Evolutionary conservation across 2,113 vertebrate species (phyloP).

Genomic region (Vanacampus margaritifer): DNA sequence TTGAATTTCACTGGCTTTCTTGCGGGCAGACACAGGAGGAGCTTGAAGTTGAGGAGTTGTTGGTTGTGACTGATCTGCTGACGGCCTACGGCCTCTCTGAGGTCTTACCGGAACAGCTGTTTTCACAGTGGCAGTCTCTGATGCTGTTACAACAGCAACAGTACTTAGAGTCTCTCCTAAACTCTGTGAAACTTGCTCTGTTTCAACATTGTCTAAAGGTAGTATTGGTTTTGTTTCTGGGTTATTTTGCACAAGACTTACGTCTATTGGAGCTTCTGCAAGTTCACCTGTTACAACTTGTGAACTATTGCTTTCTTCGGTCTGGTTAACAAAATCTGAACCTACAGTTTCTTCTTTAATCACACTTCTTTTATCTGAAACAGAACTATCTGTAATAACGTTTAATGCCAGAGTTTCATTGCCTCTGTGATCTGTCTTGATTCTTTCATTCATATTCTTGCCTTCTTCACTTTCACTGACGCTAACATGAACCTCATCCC

Average conservation of each 20-base stretch:
- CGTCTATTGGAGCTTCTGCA: constrained; percentile 13
- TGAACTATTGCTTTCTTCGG: constrained; percentile 5
- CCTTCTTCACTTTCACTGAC: constrained; percentile 24
- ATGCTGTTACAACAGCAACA: constrained; percentile 19
- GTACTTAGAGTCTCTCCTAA: constrained; percentile 27
- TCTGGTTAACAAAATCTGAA: constrained; percentile 14
- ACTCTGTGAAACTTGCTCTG: constrained; percentile 6
- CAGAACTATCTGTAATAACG: constrained; percentile 24
- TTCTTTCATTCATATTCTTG: constrained; percentile 12
- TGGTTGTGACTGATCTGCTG: constrained; percentile 42
- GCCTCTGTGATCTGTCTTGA: constrained; percentile 21
- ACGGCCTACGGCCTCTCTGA: constrained; percentile 51
- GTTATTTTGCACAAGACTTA: constrained; percentile 13
- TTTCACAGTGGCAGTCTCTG: constrained; percentile 24
- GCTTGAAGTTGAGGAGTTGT: constrained; percentile 39
- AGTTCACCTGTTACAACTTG: constrained; percentile 4
- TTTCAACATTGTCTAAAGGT: constrained; percentile 14
- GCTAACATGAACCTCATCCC: constrained; percentile 1
- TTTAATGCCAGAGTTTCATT: constrained; percentile 31
- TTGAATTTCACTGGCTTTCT: constrained; percentile 50
- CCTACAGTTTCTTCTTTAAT: constrained; percentile 13
- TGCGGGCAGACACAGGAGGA: constrained; percentile 33
- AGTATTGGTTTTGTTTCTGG: constrained; percentile 25
- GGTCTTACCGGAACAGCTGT: constrained; percentile 57
- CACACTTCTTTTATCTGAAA: constrained; percentile 17